phyloP scores from a whole-genome alignment of 2,888 invertebrate species.

The Epirrita christyi region DNA sequence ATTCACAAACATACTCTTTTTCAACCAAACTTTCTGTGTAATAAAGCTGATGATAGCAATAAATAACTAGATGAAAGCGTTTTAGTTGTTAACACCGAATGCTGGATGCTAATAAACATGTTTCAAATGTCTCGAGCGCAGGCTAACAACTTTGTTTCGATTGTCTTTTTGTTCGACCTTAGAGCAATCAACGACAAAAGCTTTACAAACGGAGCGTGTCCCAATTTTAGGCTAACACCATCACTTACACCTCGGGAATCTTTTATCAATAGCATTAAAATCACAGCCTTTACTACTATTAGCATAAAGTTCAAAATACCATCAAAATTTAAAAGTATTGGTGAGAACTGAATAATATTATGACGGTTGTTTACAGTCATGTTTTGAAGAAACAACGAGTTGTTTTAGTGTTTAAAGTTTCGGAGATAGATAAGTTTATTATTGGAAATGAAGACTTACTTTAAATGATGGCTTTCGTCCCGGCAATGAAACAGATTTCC shows the following conservation, averaged over 20 bases:
- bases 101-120: constrained; percentile 44
- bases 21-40: constrained; percentile 33
- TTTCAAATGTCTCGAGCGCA: constrained; percentile 35
- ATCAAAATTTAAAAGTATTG: neutral
- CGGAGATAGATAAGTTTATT: constrained; percentile 39
- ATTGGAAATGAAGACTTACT: constrained; percentile 37
- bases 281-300: constrained; percentile 8
- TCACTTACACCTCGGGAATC: constrained; percentile 34
- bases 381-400: constrained; percentile 36
- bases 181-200: constrained; percentile 49
- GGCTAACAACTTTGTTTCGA: constrained; percentile 43
- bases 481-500: constrained; percentile 17
- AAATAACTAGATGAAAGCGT: constrained; percentile 37
- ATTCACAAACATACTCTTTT: constrained; percentile 34
- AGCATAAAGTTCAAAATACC: constrained; percentile 25
- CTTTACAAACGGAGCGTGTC: constrained; percentile 43
- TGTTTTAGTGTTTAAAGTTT: constrained; percentile 31
- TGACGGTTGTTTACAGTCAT: constrained; percentile 37
- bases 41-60: constrained; percentile 35
- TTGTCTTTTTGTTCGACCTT: constrained; percentile 51
- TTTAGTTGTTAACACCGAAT: constrained; percentile 38
- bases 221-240: constrained; percentile 39
- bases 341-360: constrained; percentile 33
- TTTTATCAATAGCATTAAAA: constrained; percentile 16
- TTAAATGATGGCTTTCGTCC: constrained; percentile 32